Evolutionary conservation across 1,140 invertebrate genomes (phyloP), one percentile per base, ranked within the genome.

Genomic region (Saccostrea glomerata): DNA sequence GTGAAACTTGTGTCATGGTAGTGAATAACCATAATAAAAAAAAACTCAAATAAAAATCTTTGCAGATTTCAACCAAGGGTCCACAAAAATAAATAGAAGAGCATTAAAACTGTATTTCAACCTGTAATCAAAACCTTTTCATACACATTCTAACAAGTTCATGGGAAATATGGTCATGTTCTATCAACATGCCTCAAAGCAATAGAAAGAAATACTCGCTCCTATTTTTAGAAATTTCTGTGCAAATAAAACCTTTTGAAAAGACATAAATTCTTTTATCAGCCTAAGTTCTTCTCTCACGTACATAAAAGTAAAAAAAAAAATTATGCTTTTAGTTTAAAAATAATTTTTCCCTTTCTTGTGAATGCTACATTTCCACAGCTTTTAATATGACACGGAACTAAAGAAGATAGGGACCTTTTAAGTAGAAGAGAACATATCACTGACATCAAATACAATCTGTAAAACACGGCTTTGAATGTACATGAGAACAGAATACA

Each of bases 21-120:
- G 70, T 13, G 25, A 30, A 73, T 73, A 73, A 25, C 23, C 70
- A 30, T 73, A 73, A 73, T 73, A 36, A 73, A 73, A 73, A 60
- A 60, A 73, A 73, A 15, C 15, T 73, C 70, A 73, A 73, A 73
- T 73, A 73, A 73, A 73, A 73, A 23, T 73, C 70, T 73, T 73
- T 73, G 25, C 70, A 73, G 23, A 73, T 36, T 73, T 30, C 13
- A 73, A 23, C 23, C 70, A 1, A 13, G 25, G 70, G n/a, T 36
- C 25, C 25, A 30, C 70, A 73, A 73, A 73, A 73, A 73, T 73
- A 73, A 73, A 73, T 23, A 73, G n/a, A 30, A 30, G 11, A 25
- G 25, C 70, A 73, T 73, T 73, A 23, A 73, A 30, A 36, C 23
- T 25, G 13, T 73, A 30, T 73, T 73, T 30, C 70, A 36, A 25